Evolutionary conservation across 2,888 invertebrate genomes (phyloP).

Genomic region (Dicranocentrus wangi): DNA sequence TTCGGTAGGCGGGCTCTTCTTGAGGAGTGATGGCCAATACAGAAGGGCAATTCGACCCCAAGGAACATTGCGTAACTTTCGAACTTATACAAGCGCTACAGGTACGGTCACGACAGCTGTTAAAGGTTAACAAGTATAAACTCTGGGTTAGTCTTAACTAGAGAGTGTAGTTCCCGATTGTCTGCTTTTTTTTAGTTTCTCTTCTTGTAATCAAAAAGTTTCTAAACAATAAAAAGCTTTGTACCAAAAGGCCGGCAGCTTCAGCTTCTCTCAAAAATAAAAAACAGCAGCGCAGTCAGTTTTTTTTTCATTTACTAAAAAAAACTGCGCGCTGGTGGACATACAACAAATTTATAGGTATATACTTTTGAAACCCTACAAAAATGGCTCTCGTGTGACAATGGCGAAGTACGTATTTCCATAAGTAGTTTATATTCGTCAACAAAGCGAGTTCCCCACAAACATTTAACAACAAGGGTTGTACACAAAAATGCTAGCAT

Average conservation of each 20-base stretch:
- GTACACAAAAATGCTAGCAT: no score
- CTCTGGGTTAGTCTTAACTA: conserved; percentile 43
- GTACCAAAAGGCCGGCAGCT: background rate
- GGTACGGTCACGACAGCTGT: conserved; percentile 74
- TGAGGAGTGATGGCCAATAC: conserved; percentile 73
- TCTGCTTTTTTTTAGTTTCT: background rate
- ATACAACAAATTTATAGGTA: no score
- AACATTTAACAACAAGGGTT: no score
- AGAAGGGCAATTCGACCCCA: conserved; percentile 73
- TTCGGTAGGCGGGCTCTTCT: conserved; percentile 73
- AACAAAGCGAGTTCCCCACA: no score
- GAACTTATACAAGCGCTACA: conserved; percentile 73
- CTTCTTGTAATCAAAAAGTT: background rate
- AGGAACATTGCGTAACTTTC: conserved; percentile 72
- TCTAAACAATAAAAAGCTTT: conserved; percentile 16
- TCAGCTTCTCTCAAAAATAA: background rate
- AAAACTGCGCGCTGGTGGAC: no score
- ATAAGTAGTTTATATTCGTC: no score
- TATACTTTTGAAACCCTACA: no score
- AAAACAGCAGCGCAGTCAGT: background rate
- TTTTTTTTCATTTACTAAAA: conserved; percentile 28
- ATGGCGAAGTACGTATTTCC: no score
- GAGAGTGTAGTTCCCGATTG: conserved; percentile 13
- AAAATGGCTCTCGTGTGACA: no score
- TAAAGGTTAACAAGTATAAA: conserved; percentile 57